phyloP scores from a whole-genome alignment of 2,888 invertebrate genomes.

The Hymenopus coronatus region DNA sequence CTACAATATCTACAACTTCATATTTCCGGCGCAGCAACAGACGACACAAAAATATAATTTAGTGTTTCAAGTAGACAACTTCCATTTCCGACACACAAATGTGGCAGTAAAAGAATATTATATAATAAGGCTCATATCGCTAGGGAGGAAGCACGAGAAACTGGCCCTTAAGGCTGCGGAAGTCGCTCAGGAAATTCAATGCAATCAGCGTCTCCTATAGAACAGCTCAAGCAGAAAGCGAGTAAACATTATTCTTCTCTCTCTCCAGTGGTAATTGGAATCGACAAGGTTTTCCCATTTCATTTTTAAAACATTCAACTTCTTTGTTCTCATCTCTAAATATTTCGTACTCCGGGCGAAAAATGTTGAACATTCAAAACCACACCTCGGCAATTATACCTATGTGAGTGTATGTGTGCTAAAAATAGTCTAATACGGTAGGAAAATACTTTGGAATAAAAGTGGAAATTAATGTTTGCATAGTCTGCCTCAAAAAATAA shows the following conservation, averaged over 20 bases:
- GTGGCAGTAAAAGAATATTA: slow-evolving; percentile 18
- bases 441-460: too few relatives aligned
- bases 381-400: background rate
- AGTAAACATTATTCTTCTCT: background rate
- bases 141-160: background rate
- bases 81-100: slow-evolving; percentile 19
- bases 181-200: slow-evolving; percentile 17
- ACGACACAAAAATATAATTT: slow-evolving; percentile 18
- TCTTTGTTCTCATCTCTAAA: background rate
- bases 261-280: background rate
- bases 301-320: background rate
- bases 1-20: slow-evolving; percentile 20
- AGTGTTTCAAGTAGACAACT: slow-evolving; percentile 17
- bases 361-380: background rate
- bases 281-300: background rate
- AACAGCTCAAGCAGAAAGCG: background rate
- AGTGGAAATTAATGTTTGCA: too few relatives aligned
- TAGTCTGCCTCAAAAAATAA: too few relatives aligned
- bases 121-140: slow-evolving; percentile 19
- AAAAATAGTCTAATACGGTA: too few relatives aligned
- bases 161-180: background rate
- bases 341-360: background rate
- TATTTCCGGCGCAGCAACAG: slow-evolving; percentile 15
- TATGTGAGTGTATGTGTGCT: too few relatives aligned
- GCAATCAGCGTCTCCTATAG: slow-evolving; percentile 6